A percentile compares a stretch with the other conserved stretches of the same genome.
Evolutionary conservation across 2,888 invertebrate species (phyloP).

Genomic region (Cheilosia urbana): DNA sequence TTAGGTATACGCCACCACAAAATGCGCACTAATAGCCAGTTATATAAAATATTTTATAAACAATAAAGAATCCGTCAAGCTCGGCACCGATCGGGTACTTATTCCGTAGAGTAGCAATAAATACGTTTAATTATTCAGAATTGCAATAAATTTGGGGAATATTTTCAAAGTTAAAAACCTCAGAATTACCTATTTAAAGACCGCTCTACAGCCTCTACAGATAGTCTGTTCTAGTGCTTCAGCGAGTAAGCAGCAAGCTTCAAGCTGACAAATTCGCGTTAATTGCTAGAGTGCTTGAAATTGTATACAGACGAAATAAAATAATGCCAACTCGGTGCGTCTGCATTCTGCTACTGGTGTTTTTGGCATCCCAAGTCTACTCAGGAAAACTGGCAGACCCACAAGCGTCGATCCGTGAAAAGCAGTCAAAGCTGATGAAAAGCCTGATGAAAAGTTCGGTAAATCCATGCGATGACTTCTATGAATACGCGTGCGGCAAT

Average conservation of each 20-base stretch:
- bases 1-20: no score
- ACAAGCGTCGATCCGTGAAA: slow-evolving; percentile 17
- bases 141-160: slow-evolving; percentile 28
- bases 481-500: slow-evolving; percentile 73
- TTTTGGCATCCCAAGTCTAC: neutral
- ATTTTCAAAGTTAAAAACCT: neutral
- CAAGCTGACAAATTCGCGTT: neutral
- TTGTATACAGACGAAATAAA: neutral
- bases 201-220: slow-evolving; percentile 7
- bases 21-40: no score
- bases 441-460: slow-evolving; percentile 59
- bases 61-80: no score
- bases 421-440: slow-evolving; percentile 45
- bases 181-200: slow-evolving; percentile 1
- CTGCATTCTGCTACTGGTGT: slow-evolving; percentile 14
- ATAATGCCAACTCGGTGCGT: slow-evolving; percentile 12
- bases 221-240: slow-evolving; percentile 45
- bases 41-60: no score
- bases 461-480: slow-evolving; percentile 73
- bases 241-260: slow-evolving; percentile 17
- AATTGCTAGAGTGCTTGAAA: no score
- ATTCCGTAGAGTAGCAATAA: neutral
- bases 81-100: neutral
- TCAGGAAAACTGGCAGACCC: slow-evolving; percentile 25
- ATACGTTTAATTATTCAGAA: slow-evolving; percentile 37